Evolutionary conservation across 2,113 vertebrate genomes (phyloP).

Genomic region (Proterorhinus semilunaris): DNA sequence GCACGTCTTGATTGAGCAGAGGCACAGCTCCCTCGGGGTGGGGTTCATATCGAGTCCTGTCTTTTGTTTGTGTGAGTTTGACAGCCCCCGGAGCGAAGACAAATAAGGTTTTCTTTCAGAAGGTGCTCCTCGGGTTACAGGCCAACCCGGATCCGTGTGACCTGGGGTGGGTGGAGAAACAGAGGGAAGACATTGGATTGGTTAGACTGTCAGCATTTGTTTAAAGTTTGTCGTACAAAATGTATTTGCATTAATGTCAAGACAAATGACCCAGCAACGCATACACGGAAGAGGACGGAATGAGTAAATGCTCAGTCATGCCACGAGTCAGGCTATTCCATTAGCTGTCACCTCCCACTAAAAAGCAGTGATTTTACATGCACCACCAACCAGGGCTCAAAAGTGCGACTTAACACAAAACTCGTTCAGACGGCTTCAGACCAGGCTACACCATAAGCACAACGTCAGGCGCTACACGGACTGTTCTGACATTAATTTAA

Average conservation of each 20-base stretch:
- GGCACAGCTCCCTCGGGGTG: neutral
- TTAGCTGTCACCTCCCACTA: neutral
- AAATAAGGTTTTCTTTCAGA: slow-evolving; percentile 13
- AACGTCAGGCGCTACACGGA: too few relatives aligned
- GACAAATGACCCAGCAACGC: too few relatives aligned
- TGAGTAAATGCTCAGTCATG: too few relatives aligned
- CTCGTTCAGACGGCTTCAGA: too few relatives aligned
- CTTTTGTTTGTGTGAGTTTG: neutral
- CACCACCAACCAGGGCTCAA: too few relatives aligned
- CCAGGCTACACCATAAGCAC: too few relatives aligned
- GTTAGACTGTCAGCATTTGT: neutral
- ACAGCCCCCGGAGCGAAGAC: neutral
- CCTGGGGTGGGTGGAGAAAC: slow-evolving; percentile 10
- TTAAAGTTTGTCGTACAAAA: too few relatives aligned
- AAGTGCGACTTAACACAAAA: too few relatives aligned
- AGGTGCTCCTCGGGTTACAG: slow-evolving; percentile 8
- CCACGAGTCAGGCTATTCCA: neutral
- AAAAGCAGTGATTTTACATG: neutral
- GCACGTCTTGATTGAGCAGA: neutral
- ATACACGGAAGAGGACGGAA: too few relatives aligned
- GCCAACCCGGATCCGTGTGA: slow-evolving; percentile 6
- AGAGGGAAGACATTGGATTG: slow-evolving; percentile 18
- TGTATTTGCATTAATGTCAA: too few relatives aligned
- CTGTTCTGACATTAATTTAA: too few relatives aligned
- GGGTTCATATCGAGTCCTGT: neutral